Evolutionary conservation across 2,888 invertebrate species (phyloP).

Genomic region (Volucella bombylans): DNA sequence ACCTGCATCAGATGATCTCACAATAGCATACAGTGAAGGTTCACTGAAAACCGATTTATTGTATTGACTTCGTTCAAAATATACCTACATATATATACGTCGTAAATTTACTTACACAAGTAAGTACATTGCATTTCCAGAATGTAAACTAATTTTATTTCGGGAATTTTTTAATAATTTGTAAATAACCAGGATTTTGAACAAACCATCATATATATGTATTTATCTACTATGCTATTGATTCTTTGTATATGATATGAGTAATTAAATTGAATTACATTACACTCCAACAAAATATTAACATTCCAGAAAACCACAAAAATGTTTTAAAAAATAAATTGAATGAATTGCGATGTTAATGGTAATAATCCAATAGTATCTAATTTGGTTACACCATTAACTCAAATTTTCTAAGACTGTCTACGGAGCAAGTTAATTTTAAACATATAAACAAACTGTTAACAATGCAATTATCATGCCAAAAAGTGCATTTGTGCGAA

Average conservation of each 20-base stretch:
- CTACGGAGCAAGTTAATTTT: conserved; percentile 34
- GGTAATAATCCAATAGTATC: not conserved
- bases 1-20: conserved; percentile 80
- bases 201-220: conserved; percentile 6
- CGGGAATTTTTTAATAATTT: conserved; percentile 56
- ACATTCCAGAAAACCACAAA: conserved; percentile 61
- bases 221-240: conserved; percentile 23
- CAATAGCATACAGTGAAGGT: conserved; percentile 82
- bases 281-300: conserved; percentile 32
- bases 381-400: conserved; percentile 8
- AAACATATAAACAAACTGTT: conserved; percentile 33
- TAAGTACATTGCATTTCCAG: not conserved
- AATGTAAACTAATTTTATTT: conserved; percentile 39
- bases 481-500: conserved; percentile 54
- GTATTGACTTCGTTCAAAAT: conserved; percentile 76
- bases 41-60: conserved; percentile 82
- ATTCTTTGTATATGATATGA: conserved; percentile 1
- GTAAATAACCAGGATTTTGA: conserved; percentile 54
- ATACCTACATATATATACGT: not conserved
- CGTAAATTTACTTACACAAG: not conserved
- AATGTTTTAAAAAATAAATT: conserved; percentile 49
- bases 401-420: conserved; percentile 57
- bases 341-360: conserved; percentile 9
- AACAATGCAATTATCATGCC: conserved; percentile 56
- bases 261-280: conserved; percentile 28